Base-by-base conservation (phyloP, 2,797 vertebrate species). In the Carapus acus region DNA sequence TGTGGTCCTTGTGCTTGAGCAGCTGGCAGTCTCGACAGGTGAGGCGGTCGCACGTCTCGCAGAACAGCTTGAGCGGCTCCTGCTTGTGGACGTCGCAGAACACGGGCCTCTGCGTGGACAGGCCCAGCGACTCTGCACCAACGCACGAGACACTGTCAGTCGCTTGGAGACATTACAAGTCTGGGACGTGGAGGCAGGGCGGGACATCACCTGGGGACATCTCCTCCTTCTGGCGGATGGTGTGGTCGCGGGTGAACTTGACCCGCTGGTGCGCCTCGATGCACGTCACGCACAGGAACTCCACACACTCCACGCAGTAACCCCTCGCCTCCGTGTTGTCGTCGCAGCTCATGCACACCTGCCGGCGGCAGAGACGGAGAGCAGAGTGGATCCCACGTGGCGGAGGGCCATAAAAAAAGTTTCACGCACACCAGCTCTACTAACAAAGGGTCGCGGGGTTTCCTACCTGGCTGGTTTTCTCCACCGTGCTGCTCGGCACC, bases 71-170 rank as follows among this genome's bases (percentile, higher is more conserved):
- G 70, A 99, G 77, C 1, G 94, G 93, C 65, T 99, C 96, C 82
- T 98, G 96, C 81, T 96, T 96, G 87, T 99, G 96, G 74, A 92
- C 74, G 47, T 96, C 94, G 56, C 96, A 99, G 82, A 98, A 98
- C 41, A 98, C 93, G 0, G 94, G 94, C 59, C 88, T 88, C 82
- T 94, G 95, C 27, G 89, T 92, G 62, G 90, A 93, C 41, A 92
- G 81, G 24, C 91, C 91, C 66, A 94, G 87, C 12, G 90, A 91
- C 72, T 95, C 94, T 94, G 87, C 24, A 56, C 8, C 3, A 46
- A 4, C 49, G 23, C 54, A 1, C 14, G 37, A n/a, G 20, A n/a
- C 5, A 19, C 31, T 33, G n/a, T n/a, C n/a, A n/a, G n/a, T n/a
- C n/a, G n/a, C n/a, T n/a, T n/a, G n/a, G n/a, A n/a, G n/a, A n/a